phyloP scores from a whole-genome alignment of 2,888 invertebrate species.

The Abrostola triplasia region DNA sequence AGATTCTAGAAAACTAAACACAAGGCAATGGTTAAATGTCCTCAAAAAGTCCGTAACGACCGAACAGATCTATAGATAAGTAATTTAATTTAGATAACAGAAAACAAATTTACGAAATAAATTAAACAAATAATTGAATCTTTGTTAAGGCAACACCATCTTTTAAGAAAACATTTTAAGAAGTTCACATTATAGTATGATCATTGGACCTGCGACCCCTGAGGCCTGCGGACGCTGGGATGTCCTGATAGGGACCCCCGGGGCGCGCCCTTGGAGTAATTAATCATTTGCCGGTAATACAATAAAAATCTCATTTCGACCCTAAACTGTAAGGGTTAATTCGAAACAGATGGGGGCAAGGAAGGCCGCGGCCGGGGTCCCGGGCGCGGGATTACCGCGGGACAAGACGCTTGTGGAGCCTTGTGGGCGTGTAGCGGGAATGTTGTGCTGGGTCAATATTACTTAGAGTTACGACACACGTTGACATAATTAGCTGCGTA shows the following conservation, averaged over 20 bases:
- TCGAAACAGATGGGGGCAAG: slow-evolving; percentile 40
- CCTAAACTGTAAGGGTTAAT: slow-evolving; percentile 38
- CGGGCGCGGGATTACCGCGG: slow-evolving; percentile 19
- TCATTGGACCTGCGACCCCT: slow-evolving; percentile 1
- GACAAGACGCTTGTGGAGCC: slow-evolving; percentile 15
- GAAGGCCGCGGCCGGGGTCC: slow-evolving; percentile 19
- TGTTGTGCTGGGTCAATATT: not conserved
- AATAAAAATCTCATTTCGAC: slow-evolving; percentile 46
- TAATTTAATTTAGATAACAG: not conserved
- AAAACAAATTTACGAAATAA: slow-evolving; percentile 9
- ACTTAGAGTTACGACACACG: too few relatives aligned
- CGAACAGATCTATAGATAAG: not conserved
- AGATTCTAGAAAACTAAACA: too few relatives aligned
- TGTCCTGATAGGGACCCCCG: not conserved
- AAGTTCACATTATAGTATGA: slow-evolving; percentile 5
- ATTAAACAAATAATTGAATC: slow-evolving; percentile 21
- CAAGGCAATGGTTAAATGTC: too few relatives aligned
- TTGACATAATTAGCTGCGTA: too few relatives aligned
- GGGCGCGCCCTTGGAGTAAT: slow-evolving; percentile 14
- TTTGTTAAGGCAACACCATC: slow-evolving; percentile 2
- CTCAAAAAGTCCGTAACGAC: not conserved
- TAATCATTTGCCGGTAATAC: slow-evolving; percentile 42
- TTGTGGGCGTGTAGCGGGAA: slow-evolving; percentile 23
- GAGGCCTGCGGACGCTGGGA: slow-evolving; percentile 5
- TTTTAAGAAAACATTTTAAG: slow-evolving; percentile 1